A percentile compares a stretch with the other conserved stretches of the same genome.
Evolutionary conservation across 1,140 invertebrate genomes (phyloP).

Genomic region (Platorchestia sp.): DNA sequence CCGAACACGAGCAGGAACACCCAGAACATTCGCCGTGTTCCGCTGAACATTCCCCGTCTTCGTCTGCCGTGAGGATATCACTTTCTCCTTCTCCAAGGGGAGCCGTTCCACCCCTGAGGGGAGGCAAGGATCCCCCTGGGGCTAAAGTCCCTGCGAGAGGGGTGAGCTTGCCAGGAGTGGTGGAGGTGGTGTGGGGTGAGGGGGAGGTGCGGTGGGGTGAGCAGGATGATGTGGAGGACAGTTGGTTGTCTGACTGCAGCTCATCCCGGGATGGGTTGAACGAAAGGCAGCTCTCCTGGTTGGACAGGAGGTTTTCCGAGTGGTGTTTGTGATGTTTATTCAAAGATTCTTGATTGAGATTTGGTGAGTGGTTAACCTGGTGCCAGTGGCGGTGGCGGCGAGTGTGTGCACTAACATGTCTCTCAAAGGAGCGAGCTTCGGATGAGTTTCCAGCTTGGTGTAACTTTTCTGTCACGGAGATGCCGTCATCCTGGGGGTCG

Average conservation of each 20-base stretch:
- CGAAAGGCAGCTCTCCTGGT: background rate
- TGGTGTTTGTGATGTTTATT: background rate
- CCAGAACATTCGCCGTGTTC: constrained; percentile 46
- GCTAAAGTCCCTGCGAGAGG: constrained; percentile 35
- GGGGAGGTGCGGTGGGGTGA: constrained; percentile 3
- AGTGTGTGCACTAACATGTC: background rate
- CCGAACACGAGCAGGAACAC: constrained; percentile 58
- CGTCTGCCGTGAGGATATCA: constrained; percentile 51
- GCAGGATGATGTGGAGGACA: background rate
- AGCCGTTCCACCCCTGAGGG: constrained; percentile 11
- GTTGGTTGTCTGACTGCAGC: constrained; percentile 4
- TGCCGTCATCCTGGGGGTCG: background rate
- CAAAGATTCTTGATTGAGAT: background rate
- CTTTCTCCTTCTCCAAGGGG: constrained; percentile 57
- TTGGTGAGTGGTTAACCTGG: background rate
- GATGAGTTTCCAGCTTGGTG: background rate
- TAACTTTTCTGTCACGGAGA: background rate
- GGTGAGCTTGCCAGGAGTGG: constrained; percentile 15
- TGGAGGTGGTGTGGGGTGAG: constrained; percentile 3
- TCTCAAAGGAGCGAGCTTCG: background rate
- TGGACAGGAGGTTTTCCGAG: background rate
- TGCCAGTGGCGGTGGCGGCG: background rate
- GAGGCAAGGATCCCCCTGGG: constrained; percentile 42
- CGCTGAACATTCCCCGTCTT: background rate
- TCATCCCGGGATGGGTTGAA: background rate